Conservation (phyloP, 2,888 invertebrate genomes). For the Chloroclysta siterata region DNA sequence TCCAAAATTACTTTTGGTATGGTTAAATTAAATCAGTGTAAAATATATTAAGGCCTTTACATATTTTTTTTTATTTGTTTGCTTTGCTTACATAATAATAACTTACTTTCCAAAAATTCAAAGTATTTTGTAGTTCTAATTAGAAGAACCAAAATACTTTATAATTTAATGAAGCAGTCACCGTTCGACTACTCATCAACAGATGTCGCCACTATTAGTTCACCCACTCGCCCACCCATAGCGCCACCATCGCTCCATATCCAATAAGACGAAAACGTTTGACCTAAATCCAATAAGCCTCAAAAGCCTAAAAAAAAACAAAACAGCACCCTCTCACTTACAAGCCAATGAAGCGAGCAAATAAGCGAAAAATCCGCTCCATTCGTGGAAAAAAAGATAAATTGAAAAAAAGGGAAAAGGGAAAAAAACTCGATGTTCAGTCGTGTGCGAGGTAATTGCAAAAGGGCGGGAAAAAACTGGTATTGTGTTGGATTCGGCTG, state of each 20-base stretch:
- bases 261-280: constrained; percentile 53
- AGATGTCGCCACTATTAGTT: constrained; percentile 48
- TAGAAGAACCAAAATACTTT: not conserved
- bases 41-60: too few species aligned
- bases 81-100: too few species aligned
- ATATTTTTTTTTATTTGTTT: too few species aligned
- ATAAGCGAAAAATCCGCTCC: constrained; percentile 82
- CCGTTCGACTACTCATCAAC: constrained; percentile 26
- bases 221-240: constrained; percentile 39
- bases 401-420: constrained; percentile 59
- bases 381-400: constrained; percentile 79
- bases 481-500: constrained; percentile 39
- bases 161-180: not conserved
- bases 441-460: constrained; percentile 70
- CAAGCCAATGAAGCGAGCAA: constrained; percentile 84
- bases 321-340: constrained; percentile 78
- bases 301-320: constrained; percentile 58
- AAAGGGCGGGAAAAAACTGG: constrained; percentile 69
- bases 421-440: constrained; percentile 72
- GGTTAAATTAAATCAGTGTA: too few species aligned
- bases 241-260: constrained; percentile 36
- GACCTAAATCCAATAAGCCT: constrained; percentile 70
- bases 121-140: not conserved
- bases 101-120: too few species aligned
- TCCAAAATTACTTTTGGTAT: too few species aligned